These are phyloP conservation scores for Hassar affinis DNA, from an alignment of 2,113 vertebrate genomes.

Conservation along the genomic window DNA sequence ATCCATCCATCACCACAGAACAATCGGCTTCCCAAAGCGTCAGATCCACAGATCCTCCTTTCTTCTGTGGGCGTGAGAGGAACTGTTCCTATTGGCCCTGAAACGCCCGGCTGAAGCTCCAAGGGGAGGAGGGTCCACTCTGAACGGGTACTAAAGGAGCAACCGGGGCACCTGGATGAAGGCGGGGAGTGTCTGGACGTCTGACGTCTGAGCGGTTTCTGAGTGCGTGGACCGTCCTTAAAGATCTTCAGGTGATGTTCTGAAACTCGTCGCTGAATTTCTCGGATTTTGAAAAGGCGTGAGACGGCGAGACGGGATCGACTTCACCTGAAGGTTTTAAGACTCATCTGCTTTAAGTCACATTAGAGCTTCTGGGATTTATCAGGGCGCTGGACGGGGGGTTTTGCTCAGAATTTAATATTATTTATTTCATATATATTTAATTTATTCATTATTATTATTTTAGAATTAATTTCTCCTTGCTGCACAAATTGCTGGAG, in stretches of 20 bases:
- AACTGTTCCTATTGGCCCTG: constrained; percentile 55
- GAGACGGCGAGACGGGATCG: neutral
- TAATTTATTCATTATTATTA: no score
- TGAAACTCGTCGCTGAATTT: neutral
- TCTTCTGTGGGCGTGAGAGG: constrained; percentile 37
- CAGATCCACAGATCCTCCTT: constrained; percentile 43
- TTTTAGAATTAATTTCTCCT: no score
- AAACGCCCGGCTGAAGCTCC: constrained; percentile 31
- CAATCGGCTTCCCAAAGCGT: constrained; percentile 19
- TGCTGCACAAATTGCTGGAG: neutral
- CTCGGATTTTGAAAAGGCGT: neutral
- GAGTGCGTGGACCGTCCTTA: neutral
- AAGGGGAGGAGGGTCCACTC: constrained; percentile 48
- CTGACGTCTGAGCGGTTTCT: neutral
- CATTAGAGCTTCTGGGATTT: neutral
- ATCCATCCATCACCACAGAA: constrained; percentile 43
- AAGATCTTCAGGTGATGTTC: neutral
- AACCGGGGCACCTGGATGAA: constrained; percentile 58
- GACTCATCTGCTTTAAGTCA: neutral
- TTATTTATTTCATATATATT: no score
- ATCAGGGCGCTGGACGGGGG: neutral
- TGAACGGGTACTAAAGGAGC: constrained; percentile 43
- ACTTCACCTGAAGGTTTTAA: neutral
- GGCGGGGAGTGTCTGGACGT: constrained; percentile 44
- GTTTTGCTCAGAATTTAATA: neutral